Conservation (phyloP, 2,113 vertebrate species). For the Alexandromys fortis region DNA sequence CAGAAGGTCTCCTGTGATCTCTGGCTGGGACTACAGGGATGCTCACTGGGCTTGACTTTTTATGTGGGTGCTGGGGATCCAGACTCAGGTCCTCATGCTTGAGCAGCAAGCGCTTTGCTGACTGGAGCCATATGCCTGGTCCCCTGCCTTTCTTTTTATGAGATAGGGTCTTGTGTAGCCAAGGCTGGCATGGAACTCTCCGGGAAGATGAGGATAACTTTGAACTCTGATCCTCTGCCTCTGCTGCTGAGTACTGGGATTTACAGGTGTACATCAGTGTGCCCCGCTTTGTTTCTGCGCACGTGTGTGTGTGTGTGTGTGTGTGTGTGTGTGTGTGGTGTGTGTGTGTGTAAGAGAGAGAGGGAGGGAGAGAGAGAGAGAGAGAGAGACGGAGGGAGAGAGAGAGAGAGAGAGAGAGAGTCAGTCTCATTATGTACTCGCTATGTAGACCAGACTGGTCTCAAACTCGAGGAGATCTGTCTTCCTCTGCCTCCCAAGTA, state of each 20-base stretch:
- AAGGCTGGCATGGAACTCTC: not conserved
- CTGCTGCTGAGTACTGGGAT: not conserved
- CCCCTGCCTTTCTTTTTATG: not conserved
- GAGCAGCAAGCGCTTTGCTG: not conserved
- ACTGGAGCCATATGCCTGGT: not conserved
- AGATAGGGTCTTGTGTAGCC: not conserved
- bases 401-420: too few relatives aligned
- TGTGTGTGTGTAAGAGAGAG: not conserved
- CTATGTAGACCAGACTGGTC: not conserved
- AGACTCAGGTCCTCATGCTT: not conserved
- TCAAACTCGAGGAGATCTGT: not conserved
- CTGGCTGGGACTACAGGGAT: not conserved
- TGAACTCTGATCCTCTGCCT: too few relatives aligned
- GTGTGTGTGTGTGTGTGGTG: too few relatives aligned
- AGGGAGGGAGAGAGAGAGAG: too few relatives aligned
- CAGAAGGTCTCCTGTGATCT: not conserved
- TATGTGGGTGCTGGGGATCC: not conserved
- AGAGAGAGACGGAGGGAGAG: too few relatives aligned
- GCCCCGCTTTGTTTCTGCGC: not conserved
- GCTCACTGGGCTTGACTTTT: not conserved
- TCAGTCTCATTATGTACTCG: not conserved
- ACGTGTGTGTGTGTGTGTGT: not conserved
- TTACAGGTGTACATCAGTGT: not conserved
- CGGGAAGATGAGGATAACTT: not conserved
- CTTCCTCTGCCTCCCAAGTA: not conserved